Evolutionary conservation across 1,140 invertebrate species (phyloP), one percentile per base, ranked within the genome.

Genomic region (Euura saliciscinereae): DNA sequence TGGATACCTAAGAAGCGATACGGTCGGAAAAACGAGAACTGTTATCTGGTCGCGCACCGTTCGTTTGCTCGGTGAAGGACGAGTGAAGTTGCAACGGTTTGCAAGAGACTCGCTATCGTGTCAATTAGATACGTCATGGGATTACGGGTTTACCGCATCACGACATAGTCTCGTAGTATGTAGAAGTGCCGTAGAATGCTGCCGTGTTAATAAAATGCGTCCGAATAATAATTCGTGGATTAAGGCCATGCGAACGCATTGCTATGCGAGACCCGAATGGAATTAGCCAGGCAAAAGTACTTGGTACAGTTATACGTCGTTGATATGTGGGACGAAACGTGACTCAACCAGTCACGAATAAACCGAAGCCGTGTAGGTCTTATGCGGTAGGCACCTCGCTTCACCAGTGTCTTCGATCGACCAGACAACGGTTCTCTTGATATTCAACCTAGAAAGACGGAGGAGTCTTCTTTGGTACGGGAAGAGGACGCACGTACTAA

Each of bases 281-380:
- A 59, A 59, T 59, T 59, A 59, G 51, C 51, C 51, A 59, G 51
- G 51, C 51, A 59, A 59, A 59, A 59, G 51, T 59, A 59, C 51
- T 59, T 59, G 10, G 51, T 59, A 59, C 51, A 59, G 51, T 59
- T 59, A 59, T 59, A n/a, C 51, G 51, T 59, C 51, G 51, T 59
- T 59, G 51, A 59, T 59, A 59, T 59, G 51, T 59, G 51, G 51
- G 51, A 59, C 51, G 51, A 59, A 59, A 59, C 51, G 51, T 6
- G 51, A 59, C 51, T 59, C 51, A 59, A 59, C 51, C 8, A 59
- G 51, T 59, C 51, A 59, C 51, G 51, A 59, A 59, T 59, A 59
- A 8, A 8, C 51, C 51, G 51, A 59, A 59, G 51, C 51, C 13
- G 51, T 59, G 51, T 59, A n/a, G 5, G 51, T 59, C 13, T 59